Conservation (phyloP, 2,113 vertebrate species). For the Abramis brama region DNA sequence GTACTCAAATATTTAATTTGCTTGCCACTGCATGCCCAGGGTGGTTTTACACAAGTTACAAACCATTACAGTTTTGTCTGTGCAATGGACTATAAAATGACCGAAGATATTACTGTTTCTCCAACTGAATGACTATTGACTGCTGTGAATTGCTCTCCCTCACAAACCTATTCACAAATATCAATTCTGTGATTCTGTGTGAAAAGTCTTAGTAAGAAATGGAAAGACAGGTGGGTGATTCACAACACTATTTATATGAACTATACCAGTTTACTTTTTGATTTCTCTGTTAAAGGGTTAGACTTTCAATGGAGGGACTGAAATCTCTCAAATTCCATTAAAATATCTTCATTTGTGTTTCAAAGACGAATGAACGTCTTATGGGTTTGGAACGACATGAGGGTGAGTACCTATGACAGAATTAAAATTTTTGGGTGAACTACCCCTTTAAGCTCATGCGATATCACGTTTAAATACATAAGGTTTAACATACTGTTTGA, state of each 20-base stretch:
- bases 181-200: neutral
- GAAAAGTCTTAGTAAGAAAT: neutral
- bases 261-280: neutral
- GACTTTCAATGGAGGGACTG: too few relatives aligned
- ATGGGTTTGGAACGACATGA: too few relatives aligned
- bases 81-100: constrained; percentile 1
- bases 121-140: neutral
- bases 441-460: too few relatives aligned
- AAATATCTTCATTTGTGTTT: neutral
- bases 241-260: neutral
- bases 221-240: neutral
- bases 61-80: neutral
- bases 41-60: neutral
- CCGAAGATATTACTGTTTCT: neutral
- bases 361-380: too few relatives aligned
- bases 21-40: neutral
- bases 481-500: neutral
- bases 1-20: neutral
- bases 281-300: neutral
- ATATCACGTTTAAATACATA: neutral
- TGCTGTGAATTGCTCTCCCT: neutral
- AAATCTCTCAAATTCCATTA: neutral
- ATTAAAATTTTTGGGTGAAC: too few relatives aligned
- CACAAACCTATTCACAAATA: neutral
- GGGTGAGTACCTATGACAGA: too few relatives aligned